phyloP scores from a whole-genome alignment of 2,797 vertebrate genomes.

The Alcedo atthis region DNA sequence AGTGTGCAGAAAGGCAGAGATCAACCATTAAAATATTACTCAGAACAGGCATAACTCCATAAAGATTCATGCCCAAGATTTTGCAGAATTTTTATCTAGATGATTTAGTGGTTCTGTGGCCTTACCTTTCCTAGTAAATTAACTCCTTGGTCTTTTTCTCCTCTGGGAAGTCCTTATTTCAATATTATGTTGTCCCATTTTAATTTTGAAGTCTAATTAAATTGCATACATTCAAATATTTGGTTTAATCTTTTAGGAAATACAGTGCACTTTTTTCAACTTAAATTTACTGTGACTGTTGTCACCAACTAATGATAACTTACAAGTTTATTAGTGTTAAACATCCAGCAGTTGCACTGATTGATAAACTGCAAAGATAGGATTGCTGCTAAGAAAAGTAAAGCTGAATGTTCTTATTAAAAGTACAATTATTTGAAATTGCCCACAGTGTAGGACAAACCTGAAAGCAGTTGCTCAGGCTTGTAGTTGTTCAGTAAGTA shows the following conservation, averaged over 20 bases:
- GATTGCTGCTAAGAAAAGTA: neutral
- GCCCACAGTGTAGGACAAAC: neutral
- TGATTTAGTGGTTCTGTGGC: neutral
- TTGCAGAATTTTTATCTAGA: neutral
- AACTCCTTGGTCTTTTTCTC: neutral
- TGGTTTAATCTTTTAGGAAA: neutral
- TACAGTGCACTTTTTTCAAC: accelerated
- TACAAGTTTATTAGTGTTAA: neutral
- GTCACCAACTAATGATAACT: neutral
- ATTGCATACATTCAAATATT: neutral
- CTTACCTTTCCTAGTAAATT: neutral
- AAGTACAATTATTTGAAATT: neutral
- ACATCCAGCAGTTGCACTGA: neutral
- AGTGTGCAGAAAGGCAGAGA: neutral
- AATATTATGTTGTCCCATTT: neutral
- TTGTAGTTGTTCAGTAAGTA: neutral
- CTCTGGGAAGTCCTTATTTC: neutral
- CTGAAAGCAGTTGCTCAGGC: neutral
- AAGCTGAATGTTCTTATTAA: neutral
- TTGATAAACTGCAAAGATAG: neutral
- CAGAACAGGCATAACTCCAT: neutral
- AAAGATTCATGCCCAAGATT: neutral
- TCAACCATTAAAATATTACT: neutral
- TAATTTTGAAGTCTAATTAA: neutral
- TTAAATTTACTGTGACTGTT: neutral